phyloP scores from a whole-genome alignment of 2,113 vertebrate genomes.

The Actenoides hombroni region DNA sequence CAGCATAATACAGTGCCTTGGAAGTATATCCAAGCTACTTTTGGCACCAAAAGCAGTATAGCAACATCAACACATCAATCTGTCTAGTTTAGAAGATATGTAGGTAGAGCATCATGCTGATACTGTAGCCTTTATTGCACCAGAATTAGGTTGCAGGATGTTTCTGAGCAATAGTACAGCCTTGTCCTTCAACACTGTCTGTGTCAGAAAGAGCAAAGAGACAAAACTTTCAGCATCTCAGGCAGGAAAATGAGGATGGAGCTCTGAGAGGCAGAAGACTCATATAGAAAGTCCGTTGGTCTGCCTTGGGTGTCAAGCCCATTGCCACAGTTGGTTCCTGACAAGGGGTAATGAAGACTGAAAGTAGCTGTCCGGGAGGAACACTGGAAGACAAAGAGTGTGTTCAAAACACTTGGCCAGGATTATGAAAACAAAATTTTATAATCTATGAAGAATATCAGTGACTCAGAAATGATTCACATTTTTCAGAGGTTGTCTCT shows the following conservation, averaged over 20 bases:
- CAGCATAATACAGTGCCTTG: background rate
- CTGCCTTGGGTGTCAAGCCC: background rate
- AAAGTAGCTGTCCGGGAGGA: background rate
- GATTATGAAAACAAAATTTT: background rate
- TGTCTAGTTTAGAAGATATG: background rate
- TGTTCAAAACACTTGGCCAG: background rate
- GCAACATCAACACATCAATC: background rate
- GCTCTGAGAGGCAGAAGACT: background rate
- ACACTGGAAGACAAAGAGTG: background rate
- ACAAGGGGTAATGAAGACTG: background rate
- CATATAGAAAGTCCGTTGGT: background rate
- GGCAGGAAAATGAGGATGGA: background rate
- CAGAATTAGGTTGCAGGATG: background rate
- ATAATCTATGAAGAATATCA: background rate
- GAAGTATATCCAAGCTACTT: background rate
- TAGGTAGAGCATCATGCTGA: accelerated
- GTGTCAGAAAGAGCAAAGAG: background rate
- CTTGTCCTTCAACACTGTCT: background rate
- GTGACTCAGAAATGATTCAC: background rate
- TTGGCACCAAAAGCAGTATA: background rate
- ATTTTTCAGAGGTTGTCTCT: background rate
- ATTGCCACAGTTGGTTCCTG: background rate
- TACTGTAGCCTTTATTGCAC: background rate
- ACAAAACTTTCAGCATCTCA: background rate
- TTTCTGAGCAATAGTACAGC: background rate